Base-by-base conservation (phyloP, 2,888 invertebrate genomes). In the Himalopsyche kuldschensis region DNA sequence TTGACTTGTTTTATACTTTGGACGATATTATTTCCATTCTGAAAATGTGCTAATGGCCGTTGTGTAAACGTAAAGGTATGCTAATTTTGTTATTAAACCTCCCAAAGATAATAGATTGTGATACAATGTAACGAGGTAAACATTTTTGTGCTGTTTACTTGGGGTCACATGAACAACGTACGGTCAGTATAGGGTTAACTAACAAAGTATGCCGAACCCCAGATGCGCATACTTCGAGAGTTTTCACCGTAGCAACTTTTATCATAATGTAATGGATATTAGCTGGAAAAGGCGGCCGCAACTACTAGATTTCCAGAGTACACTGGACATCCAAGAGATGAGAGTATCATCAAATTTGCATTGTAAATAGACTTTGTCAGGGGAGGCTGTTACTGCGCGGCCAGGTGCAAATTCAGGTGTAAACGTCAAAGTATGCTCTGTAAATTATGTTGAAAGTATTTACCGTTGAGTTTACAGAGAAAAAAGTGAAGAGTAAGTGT, bases 331-430 rank as follows among this genome's bases (percentile, higher is more conserved):
- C 69, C 35, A 20, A 24, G 27, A 80, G 75, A 30, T 27, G 46
- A 80, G 80, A 75, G 80, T 48, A 75, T 69, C 69, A 75, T 75
- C 30, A 75, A 46, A 80, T 80, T 80, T 80, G 80, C 80, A 80
- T 47, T 80, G 80, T 69, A 80, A 80, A 80, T 80, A 75, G n/a
- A 47, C 15, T 75, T 30, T 46, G 24, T 69, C 48, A 20, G 10
- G 79, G 48, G 48, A 47, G 47, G 17, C 79, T 24, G 35, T 69
- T 30, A 69, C 30, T 69, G 15, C 69, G 69, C 27, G 11, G 69
- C 30, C 76, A 76, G 76, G 76, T 76, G 76, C 32, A 32, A 41
- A 76, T 32, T 76, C 76, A 24, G 27, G 69, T 69, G 69, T 27
- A 69, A 69, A 69, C 69, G 20, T 27, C 27, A 69, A 69, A 27